Percentiles rank a stretch among this genome's conserved stretches.
phyloP scores from a whole-genome alignment of 2,113 vertebrate genomes.

The Toxotes chatareus region DNA sequence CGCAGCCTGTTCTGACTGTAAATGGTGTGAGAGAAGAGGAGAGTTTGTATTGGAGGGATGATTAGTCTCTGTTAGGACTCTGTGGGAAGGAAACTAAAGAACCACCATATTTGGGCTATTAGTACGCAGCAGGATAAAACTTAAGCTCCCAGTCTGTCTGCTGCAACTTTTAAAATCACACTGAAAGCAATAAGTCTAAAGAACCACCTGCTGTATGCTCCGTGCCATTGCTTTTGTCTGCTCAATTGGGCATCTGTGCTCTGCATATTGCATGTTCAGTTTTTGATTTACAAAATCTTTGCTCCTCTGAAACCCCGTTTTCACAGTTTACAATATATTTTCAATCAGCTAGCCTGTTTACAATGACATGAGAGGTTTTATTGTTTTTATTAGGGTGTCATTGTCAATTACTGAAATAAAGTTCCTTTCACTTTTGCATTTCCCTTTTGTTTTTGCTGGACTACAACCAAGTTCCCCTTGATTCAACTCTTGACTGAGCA shows the following conservation, averaged over 20 bases:
- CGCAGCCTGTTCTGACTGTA: conserved; percentile 63
- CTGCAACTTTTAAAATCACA: conserved; percentile 30
- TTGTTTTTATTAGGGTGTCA: neutral
- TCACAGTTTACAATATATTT: neutral
- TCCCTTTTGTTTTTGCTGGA: too few relatives aligned
- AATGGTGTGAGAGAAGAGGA: conserved; percentile 55
- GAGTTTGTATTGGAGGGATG: conserved; percentile 52
- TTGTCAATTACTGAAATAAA: neutral
- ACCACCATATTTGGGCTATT: conserved; percentile 45
- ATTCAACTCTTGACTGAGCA: too few relatives aligned
- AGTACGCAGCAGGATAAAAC: conserved; percentile 50
- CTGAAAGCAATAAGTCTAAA: conserved; percentile 12
- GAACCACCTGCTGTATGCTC: neutral
- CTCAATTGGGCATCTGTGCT: neutral
- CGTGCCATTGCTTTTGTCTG: neutral
- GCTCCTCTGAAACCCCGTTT: neutral
- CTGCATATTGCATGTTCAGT: neutral
- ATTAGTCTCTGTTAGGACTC: conserved; percentile 59
- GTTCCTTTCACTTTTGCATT: too few relatives aligned
- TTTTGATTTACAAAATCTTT: neutral
- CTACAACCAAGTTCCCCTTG: too few relatives aligned
- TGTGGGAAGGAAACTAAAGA: conserved; percentile 51
- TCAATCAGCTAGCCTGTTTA: neutral
- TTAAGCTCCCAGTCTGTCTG: conserved; percentile 12
- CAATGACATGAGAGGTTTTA: neutral